These are phyloP conservation scores for Pristionchus japonicus DNA, from an alignment of 2,888 invertebrate species.

Conservation along the genomic window DNA sequence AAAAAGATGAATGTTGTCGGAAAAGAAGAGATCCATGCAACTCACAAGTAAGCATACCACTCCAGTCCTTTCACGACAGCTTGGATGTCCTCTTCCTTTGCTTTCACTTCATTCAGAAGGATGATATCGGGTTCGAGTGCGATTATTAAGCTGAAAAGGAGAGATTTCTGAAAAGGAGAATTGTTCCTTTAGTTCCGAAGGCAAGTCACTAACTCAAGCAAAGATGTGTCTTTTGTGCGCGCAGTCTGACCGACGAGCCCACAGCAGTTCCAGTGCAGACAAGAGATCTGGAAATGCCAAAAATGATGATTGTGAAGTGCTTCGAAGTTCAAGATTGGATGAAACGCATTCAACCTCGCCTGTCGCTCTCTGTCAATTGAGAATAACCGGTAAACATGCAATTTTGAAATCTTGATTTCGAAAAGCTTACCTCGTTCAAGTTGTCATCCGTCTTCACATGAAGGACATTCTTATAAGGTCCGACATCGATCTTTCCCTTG, in stretches of 20 bases:
- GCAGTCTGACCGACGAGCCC: background rate
- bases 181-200: too few relatives aligned
- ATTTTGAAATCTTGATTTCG: background rate
- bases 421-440: background rate
- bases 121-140: conserved; percentile 23
- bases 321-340: too few relatives aligned
- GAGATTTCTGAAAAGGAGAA: too few relatives aligned
- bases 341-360: too few relatives aligned
- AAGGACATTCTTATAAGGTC: background rate
- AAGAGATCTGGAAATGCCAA: background rate
- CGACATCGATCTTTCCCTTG: background rate
- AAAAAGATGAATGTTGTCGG: too few relatives aligned
- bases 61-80: background rate
- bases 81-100: background rate
- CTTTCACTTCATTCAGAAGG: conserved; percentile 20
- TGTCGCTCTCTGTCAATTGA: too few relatives aligned
- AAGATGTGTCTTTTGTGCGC: background rate
- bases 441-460: background rate
- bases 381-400: background rate
- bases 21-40: too few relatives aligned
- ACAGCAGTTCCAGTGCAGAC: conserved; percentile 1
- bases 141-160: conserved; percentile 4
- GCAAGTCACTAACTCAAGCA: background rate
- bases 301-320: too few relatives aligned
- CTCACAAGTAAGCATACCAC: conserved; percentile 1